Base-by-base conservation (phyloP, 2,888 invertebrate species). In the Lissonota sp. region DNA sequence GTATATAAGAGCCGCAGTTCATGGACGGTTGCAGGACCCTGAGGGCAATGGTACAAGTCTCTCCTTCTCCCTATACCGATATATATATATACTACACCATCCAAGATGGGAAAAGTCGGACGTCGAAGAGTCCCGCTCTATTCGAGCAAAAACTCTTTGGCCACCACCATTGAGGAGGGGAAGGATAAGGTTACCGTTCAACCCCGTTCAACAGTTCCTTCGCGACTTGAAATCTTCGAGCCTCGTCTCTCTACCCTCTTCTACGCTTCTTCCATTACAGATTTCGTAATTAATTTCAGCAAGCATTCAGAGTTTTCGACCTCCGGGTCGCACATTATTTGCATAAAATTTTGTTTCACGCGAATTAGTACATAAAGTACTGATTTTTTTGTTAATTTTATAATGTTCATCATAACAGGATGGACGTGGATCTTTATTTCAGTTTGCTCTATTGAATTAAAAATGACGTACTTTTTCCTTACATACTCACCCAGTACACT, bases 91-190 rank as follows among this genome's bases (percentile, higher is more conserved):
- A 37, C 7, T 4, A n/a, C 39, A 14, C 8, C 58, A 44, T 64
- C 55, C 66, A 71, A 67, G 78, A 81, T 75, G 66, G 49, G 70
- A 81, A 78, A 81, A 81, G 80, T 77, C 76, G 76, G 69, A 73
- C 72, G 80, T 78, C 77, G 78, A 78, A 81, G 81, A 78, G 78
- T 74, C 80, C 80, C 77, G 77, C 51, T 77, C 60, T 66, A 71
- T 78, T 78, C 78, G 81, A 71, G 74, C 77, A 70, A 81, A 81
- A 81, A 81, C 81, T 81, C 78, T 81, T 75, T 49, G 81, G 63
- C 69, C 58, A 74, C 57, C 78, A 63, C 63, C 58, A 51, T 26
- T 51, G 37, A 12, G 12, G 16, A 60, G 37, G 14, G 40, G 40
- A n/a, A n/a, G n/a, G n/a, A n/a, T n/a, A n/a, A 60, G 49, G 67